Evolutionary conservation across 2,888 invertebrate species (phyloP), one percentile per base, ranked within the genome.

Genomic region (Ophonus ardosiacus): DNA sequence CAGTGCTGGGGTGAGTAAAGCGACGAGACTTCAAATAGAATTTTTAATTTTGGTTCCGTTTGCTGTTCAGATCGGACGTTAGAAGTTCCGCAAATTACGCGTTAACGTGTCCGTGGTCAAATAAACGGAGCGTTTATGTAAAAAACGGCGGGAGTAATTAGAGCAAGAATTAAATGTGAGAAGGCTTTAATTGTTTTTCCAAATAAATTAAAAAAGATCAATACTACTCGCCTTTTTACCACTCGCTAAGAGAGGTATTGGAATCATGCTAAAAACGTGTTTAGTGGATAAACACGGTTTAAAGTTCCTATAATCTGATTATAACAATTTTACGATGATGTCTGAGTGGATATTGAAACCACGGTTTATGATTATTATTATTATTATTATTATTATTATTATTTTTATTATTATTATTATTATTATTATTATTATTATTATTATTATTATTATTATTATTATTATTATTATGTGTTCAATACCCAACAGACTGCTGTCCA

Each of bases 21-120:
- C 59, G 24, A n/a, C 24, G 61, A 59, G 80, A 18, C 80, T 59
- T 80, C 80, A 80, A 80, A 80, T 80, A 59, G 80, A 80, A 80
- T 80, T 80, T 57, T 80, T 80, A 80, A 80, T 80, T 80, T 61
- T 21, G 7, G 51, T 76, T 68, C 68, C 68, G 68, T 68, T 68
- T 76, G 24, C 68, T 31, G 68, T 68, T 68, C 68, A 10, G 21
- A 63, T 63, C 63, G 63, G 63, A 51, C 43, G 63, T 21, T 63
- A 18, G 68, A 21, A 31, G 68, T 68, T 68, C 68, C 68, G 38
- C 68, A 68, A 68, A 68, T 68, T 68, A 68, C 68, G 68, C 31
- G 31, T 68, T 68, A 68, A 38, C 68, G 68, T 31, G 13, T 68
- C 31, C 68, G 68, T 31, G 68, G 68, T 31, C 13, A 68, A 68